phyloP scores from a whole-genome alignment of 2,113 vertebrate species.

The Microcebus lehilahytsara region DNA sequence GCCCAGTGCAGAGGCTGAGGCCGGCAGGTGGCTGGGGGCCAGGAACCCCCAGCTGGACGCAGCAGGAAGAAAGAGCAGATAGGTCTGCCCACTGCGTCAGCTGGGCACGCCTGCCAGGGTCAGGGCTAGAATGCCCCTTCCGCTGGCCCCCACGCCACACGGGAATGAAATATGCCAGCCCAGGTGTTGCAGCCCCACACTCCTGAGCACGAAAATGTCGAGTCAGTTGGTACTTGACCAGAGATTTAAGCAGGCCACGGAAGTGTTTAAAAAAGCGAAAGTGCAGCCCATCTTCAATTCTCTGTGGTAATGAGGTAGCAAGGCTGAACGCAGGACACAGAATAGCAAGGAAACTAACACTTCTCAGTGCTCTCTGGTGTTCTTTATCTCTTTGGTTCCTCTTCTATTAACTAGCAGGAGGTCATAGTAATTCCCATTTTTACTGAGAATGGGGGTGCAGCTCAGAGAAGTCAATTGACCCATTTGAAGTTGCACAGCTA shows the following conservation, averaged over 20 bases:
- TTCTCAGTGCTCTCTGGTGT: accelerated
- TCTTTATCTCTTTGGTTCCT: background rate
- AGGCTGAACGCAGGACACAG: background rate
- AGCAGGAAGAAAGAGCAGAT: background rate
- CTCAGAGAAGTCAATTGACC: background rate
- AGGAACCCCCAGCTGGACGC: background rate
- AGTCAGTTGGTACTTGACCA: background rate
- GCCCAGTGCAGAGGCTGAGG: background rate
- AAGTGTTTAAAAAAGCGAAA: background rate
- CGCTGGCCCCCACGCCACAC: too few species aligned
- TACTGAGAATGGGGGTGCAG: background rate
- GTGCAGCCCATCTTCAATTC: too few species aligned
- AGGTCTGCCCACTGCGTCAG: background rate
- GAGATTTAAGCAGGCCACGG: background rate
- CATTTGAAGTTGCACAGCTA: background rate
- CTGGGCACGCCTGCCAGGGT: too few species aligned
- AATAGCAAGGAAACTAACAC: too few species aligned
- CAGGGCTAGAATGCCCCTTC: background rate
- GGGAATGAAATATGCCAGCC: background rate
- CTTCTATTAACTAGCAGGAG: background rate
- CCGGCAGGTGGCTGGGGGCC: background rate
- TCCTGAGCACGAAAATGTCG: background rate
- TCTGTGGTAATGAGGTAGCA: background rate
- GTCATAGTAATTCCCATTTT: accelerated
- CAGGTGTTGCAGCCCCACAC: background rate